Percentiles rank a stretch among this genome's conserved stretches.
Conservation (phyloP, 2,113 vertebrate species). For the Festucalex cinctus region DNA sequence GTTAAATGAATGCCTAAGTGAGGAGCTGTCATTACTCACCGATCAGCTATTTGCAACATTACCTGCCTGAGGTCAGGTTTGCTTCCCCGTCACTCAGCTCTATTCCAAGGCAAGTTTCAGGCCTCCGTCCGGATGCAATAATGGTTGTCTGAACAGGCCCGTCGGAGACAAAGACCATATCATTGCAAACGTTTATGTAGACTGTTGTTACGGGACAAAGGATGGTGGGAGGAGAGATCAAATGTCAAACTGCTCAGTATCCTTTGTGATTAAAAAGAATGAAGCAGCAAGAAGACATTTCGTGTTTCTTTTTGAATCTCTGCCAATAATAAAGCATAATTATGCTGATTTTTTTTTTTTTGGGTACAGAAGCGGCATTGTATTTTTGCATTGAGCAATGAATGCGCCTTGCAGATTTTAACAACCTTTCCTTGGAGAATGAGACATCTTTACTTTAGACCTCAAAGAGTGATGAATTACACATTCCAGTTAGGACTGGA, state of each 20-base stretch:
- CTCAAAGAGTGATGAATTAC: constrained; percentile 49
- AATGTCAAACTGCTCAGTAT: not conserved
- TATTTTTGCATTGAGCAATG: constrained; percentile 22
- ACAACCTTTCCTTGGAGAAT: constrained; percentile 14
- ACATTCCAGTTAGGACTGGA: constrained; percentile 52
- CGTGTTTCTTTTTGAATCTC: not conserved
- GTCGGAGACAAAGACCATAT: constrained; percentile 31
- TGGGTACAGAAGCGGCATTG: constrained; percentile 1
- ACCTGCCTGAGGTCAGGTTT: constrained; percentile 49
- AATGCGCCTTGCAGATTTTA: constrained; percentile 19
- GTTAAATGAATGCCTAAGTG: constrained; percentile 55
- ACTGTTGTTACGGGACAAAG: constrained; percentile 42
- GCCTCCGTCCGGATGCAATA: constrained; percentile 40
- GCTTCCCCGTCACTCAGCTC: constrained; percentile 51
- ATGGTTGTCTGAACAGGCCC: constrained; percentile 55
- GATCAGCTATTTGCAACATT: constrained; percentile 58
- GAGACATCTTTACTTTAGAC: constrained; percentile 34
- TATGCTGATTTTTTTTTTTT: not conserved
- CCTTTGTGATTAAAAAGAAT: not conserved
- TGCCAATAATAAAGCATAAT: not conserved
- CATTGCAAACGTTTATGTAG: constrained; percentile 14
- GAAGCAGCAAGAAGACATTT: not conserved
- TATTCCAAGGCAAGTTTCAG: constrained; percentile 16
- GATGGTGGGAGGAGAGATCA: constrained; percentile 36
- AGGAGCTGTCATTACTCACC: constrained; percentile 70